Base-by-base conservation (phyloP, 2,113 vertebrate genomes). In the Proteles cristata region DNA sequence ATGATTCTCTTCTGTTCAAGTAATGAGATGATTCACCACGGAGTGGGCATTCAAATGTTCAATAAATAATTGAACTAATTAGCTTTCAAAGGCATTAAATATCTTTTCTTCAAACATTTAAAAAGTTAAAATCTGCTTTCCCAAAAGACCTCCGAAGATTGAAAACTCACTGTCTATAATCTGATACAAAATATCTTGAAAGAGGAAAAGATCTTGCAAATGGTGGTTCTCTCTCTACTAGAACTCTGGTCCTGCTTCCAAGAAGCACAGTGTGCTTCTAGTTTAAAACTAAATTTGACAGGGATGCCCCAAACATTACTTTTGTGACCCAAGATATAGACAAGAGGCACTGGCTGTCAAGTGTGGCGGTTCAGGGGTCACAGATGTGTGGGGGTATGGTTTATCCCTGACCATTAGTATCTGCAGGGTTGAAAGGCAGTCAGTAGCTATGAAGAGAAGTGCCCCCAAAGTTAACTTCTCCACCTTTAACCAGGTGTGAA, bases 41-140 rank as follows among this genome's bases (percentile, higher is more conserved):
- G 61, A 93, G 33, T 48, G 4, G 25, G 58, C 48, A 92, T 88
- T 80, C 84, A 43, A 43, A 77, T 33, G 39, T 33, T 93, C 39
- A 68, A 71, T 48, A 80, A 77, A 81, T 74, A 23, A 68, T 55
- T 68, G 58, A 88, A 39, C 33, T 10, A 77, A 71, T 68, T 53
- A n/a, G 31, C 55, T 80, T 84, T 55, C 68, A 48, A 88, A 88
- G 35, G 23, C 48, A 88, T 83, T 68, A 76, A 58, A 35, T 28
- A 2, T 31, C 19, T 50, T 91, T 91, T 91, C n/a, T 73, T 65
- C 81, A 80, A 66, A 74, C 9, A 43, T 2, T 26, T 88, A 77
- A 79, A 66, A 77, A 77, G 35, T 28, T 58, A 58, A 88, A 76
- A 61, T 92, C 23, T 76, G 55, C 66, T 76, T 96, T 96, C 76